Base-by-base conservation (phyloP, 2,888 invertebrate genomes). In the Seira sanloemensis region DNA sequence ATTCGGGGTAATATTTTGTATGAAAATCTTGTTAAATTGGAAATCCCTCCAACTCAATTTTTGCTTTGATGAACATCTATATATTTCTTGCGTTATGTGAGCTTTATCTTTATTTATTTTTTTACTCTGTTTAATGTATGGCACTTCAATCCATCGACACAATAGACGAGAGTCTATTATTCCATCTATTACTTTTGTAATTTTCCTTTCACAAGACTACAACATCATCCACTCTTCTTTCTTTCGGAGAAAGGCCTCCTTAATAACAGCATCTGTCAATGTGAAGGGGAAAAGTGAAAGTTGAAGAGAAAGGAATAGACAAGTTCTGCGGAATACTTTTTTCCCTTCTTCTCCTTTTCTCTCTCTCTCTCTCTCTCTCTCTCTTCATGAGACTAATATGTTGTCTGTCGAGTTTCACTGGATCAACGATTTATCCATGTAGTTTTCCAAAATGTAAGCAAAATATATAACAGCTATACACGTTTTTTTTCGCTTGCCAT, bases 361-460 rank as follows among this genome's bases (percentile, higher is more conserved):
- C 16, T 25, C 67, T 23, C 26, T 1, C 24, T 23, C 16, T 66
- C 2, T 2, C 24, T 67, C 16, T 25, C 25, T 67, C 12, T 24
- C 12, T 24, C 50, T 74, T 74, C 74, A 46, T 46, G 67, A 76
- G 67, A 66, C 76, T 76, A 76, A 76, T 76, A 76, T 76, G 67
- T 76, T 76, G 76, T 67, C 76, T 76, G 76, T 76, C 76, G 26
- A 27, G 21, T 76, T 67, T 76, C 76, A 76, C 76, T 76, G 62
- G 46, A 67, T 58, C 67, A 76, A 67, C 67, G 21, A 37, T 37
- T 37, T 37, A 76, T 76, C 67, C 18, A 5, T 75, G 65, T 58
- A 72, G 19, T 74, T 73, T 74, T 37, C 37, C 12, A 37, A 37
- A 37, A 37, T 37, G 37, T 37, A 37, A 37, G 37, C 37, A 37